Base-by-base conservation (phyloP, 2,797 vertebrate species). In the Spheniscus humboldti region DNA sequence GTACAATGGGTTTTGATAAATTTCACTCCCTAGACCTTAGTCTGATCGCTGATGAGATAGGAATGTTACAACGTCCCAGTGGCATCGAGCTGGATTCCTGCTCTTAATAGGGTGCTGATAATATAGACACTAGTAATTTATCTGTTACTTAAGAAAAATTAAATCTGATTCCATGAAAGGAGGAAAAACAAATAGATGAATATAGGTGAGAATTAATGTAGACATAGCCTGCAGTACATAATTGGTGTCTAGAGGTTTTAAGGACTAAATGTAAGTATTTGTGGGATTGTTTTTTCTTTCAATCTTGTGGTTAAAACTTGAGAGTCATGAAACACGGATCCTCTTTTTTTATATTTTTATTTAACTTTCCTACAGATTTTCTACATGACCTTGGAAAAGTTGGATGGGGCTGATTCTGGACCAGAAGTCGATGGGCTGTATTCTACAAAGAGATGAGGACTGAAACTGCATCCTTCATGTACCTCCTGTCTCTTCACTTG, bases 101-200 rank as follows among this genome's bases (percentile, higher is more conserved):
- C 79, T 95, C 69, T 96, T 97, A 97, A 97, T 97, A 94, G 92
- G 91, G 76, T 96, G 82, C 91, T 97, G 97, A 97, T 97, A 97
- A 96, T 95, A 94, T 16, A 86, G 96, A 94, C 97, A 96, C 82
- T 15, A 55, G 95, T 90, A 92, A 96, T 97, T 95, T 94, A 81
- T 97, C 96, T 97, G 74, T 88, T 95, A 90, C 87, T 94, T 96
- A 92, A 96, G 92, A 94, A 92, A 96, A 95, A 94, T 90, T 96
- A 94, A 96, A 97, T 94, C 94, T 94, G 94, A 96, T 96, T 91
- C 86, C 52, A 48, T 53, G 82, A 90, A 91, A 92, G 66, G 55
- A 81, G 55, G 43, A 67, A 83, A 95, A 88, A 19, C 24, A 96
- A 94, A 92, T 41, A 91, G 89, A 93, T 53, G 20, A 92, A 81